Evolutionary conservation across 2,113 vertebrate genomes (phyloP), one percentile per base, ranked within the genome.

Genomic region (Cheirogaleus medius): DNA sequence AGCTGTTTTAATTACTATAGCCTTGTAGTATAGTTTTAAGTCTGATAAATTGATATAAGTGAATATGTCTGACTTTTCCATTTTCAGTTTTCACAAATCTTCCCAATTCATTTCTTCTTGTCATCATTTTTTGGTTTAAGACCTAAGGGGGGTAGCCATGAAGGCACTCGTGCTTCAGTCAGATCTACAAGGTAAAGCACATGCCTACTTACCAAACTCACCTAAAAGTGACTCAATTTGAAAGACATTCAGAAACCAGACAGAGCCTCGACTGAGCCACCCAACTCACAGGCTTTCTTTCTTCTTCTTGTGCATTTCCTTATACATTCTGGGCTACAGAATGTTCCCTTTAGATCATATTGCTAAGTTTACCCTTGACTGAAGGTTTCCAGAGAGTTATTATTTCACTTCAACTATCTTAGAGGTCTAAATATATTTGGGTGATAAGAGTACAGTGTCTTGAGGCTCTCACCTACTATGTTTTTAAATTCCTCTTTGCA

Each of bases 21-120:
- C n/a, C n/a, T n/a, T n/a, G n/a, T n/a, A n/a, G n/a, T n/a, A n/a
- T n/a, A n/a, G n/a, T n/a, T n/a, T n/a, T n/a, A n/a, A n/a, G n/a
- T n/a, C n/a, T n/a, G n/a, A n/a, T n/a, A n/a, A n/a, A n/a, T n/a
- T n/a, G n/a, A n/a, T n/a, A n/a, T n/a, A 87, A 86, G 34, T 29
- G 15, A 96, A 0, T 58, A 54, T 14, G 44, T 37, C 20, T 77
- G 42, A 73, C 44, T 87, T 83, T 82, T 58, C 82, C 49, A 44
- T 23, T 95, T 87, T 93, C 37, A 52, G 0, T 95, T 96, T 90
- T 91, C 44, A 92, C 32, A 91, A 93, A 78, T 91, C 20, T 86
- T 91, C 21, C 21, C 39, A 76, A 86, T 7, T 15, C 5, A 20
- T 64, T 29, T 64, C 49, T 27, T 84, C 80, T 56, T 66, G 34